Percentiles rank a stretch among this genome's conserved stretches.
These are phyloP conservation scores for Dendrocincla fuliginosa DNA, from an alignment of 2,797 vertebrate genomes.

Conservation along the genomic window DNA sequence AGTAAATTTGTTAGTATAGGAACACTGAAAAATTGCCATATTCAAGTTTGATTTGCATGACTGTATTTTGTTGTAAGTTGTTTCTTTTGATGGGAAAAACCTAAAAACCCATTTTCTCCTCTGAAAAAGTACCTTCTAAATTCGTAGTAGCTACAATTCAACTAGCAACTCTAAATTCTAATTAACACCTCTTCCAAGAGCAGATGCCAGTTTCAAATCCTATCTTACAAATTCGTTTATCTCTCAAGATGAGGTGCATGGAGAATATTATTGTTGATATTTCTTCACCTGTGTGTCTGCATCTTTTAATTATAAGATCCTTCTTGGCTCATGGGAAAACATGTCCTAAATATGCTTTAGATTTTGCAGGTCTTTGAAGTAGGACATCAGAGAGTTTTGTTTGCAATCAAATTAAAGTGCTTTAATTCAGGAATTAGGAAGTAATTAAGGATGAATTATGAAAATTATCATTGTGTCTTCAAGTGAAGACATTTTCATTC, in stretches of 20 bases:
- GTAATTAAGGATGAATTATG: conserved; percentile 20
- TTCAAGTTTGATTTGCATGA: neutral
- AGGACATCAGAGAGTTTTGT: conserved; percentile 24
- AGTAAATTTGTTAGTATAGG: neutral
- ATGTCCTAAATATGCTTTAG: neutral
- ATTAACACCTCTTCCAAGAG: neutral
- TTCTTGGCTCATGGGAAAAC: neutral
- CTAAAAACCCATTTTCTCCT: neutral
- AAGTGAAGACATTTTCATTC: conserved; percentile 31
- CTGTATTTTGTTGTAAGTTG: neutral
- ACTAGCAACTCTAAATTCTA: neutral
- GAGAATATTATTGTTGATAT: conserved; percentile 9
- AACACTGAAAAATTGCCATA: neutral
- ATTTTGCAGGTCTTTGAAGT: neutral
- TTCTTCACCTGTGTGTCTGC: neutral
- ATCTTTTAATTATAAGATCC: neutral
- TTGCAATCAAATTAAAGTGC: conserved; percentile 22
- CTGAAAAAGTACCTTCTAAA: neutral
- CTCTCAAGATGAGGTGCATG: neutral
- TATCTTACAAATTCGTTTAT: conserved; percentile 38
- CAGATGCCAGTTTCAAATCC: conserved; percentile 28
- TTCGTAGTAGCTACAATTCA: neutral
- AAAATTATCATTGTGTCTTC: conserved; percentile 29
- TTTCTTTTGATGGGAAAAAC: neutral
- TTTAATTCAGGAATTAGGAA: conserved; percentile 10